Base-by-base conservation (phyloP, 2,797 vertebrate genomes). In the Oreochromis grahami region DNA sequence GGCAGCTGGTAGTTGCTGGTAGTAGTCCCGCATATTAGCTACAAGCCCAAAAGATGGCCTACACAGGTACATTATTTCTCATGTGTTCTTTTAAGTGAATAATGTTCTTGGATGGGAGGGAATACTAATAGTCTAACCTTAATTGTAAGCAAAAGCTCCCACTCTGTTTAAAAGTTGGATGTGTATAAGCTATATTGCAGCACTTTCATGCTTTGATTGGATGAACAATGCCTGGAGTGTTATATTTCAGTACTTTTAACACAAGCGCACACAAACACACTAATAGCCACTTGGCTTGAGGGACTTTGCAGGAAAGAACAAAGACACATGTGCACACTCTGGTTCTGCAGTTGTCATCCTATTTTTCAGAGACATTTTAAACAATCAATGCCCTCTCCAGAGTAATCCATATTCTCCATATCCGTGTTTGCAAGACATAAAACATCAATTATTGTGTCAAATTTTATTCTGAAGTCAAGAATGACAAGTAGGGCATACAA, bases 371-470 rank as follows among this genome's bases (percentile, higher is more conserved):
- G 77, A 92, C 81, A 87, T 83, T 91, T 90, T 86, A 89, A 88
- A 89, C 87, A 92, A 93, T 93, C 88, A 88, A 82, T 91, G 79
- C 2, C 26, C 51, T 84, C 88, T 92, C 81, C 55, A 52, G 88
- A 88, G 85, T 78, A 85, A 94, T 91, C 87, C 83, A 92, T 91
- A 88, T 88, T 90, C 87, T 87, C 88, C 68, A 82, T 87, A 87
- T 91, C 76, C 6, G 3, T 89, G 86, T 92, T 92, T 91, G 79
- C 79, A 6, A 86, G 89, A 91, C 88, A 78, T 70, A 87, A 91
- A 91, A 91, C 87, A 93, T 94, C 83, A 93, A 92, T 95, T 92
- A 93, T 78, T 80, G 48, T 89, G 88, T 94, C 87, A 86, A 24
- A 91, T 91, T 83, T 63, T 87, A 90, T 90, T 88, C 91, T 83